Conservation (phyloP, 2,797 vertebrate genomes). For the Syndactyla subalaris region DNA sequence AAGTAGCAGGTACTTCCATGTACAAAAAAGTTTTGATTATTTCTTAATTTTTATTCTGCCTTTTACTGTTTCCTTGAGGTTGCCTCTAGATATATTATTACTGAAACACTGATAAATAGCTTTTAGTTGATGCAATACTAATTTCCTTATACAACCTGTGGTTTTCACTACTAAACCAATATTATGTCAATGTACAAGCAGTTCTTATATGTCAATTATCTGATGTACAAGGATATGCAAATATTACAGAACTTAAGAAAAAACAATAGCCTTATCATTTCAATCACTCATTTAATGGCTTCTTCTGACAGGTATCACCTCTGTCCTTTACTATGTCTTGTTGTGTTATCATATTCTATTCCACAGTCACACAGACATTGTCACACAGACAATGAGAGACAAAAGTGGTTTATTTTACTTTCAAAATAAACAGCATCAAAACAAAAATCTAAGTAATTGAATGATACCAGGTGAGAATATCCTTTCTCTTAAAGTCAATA, state of each 20-base stretch:
- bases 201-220: neutral
- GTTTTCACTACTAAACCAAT: neutral
- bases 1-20: neutral
- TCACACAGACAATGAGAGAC: neutral
- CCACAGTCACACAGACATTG: neutral
- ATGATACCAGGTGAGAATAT: neutral
- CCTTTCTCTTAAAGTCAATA: neutral
- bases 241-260: neutral
- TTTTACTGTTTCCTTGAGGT: neutral
- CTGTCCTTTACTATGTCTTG: neutral
- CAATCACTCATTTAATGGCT: accelerated
- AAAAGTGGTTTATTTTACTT: neutral
- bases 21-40: accelerated
- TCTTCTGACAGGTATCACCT: neutral
- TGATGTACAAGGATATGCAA: neutral
- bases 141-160: neutral
- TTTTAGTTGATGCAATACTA: neutral
- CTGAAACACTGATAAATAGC: neutral
- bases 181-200: neutral
- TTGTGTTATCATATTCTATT: neutral
- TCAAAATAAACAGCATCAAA: neutral
- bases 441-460: neutral
- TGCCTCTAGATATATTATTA: neutral
- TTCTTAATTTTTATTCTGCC: neutral
- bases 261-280: neutral